A percentile compares a stretch with the other conserved stretches of the same genome.
Conservation (phyloP, 2,888 invertebrate genomes). For the Caenorhabditis imperialis region DNA sequence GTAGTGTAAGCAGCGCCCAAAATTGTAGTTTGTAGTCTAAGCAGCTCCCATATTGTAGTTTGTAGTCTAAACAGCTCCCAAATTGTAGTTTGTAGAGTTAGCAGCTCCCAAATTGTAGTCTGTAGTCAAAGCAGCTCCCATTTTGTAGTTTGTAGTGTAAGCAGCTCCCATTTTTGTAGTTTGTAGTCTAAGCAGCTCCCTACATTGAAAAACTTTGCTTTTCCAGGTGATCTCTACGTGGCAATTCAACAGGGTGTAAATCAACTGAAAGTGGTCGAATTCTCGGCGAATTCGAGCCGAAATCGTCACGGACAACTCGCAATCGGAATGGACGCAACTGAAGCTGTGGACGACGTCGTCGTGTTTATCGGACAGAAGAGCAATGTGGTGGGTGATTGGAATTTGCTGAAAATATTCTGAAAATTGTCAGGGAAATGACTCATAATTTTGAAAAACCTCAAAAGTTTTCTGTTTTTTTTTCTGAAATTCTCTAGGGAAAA, state of each 20-base stretch:
- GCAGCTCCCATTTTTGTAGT: too few relatives aligned
- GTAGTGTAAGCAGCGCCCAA: too few relatives aligned
- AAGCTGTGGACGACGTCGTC: conserved; percentile 42
- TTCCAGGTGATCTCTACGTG: conserved; percentile 34
- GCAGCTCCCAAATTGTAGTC: too few relatives aligned
- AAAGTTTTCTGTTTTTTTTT: neutral
- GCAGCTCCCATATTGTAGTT: too few relatives aligned
- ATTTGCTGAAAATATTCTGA: too few relatives aligned
- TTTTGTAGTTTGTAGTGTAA: too few relatives aligned
- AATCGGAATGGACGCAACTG: conserved; percentile 5
- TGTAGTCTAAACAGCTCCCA: too few relatives aligned
- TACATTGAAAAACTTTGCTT: neutral
- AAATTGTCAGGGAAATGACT: neutral
- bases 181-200: too few relatives aligned
- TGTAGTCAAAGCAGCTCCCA: too few relatives aligned
- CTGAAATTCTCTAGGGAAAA: neutral
- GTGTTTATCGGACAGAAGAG: conserved; percentile 35
- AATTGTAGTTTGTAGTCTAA: too few relatives aligned
- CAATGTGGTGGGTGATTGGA: conserved; percentile 40
- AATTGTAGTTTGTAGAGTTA: too few relatives aligned
- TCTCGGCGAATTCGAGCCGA: conserved; percentile 33
- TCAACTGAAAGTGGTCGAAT: conserved; percentile 40
- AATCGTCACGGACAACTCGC: conserved; percentile 42
- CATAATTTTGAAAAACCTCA: neutral
- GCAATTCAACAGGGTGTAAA: conserved; percentile 32